A percentile compares a stretch with the other conserved stretches of the same genome.
Evolutionary conservation across 1,140 invertebrate species (phyloP).

Genomic region (Vanessa atalanta): DNA sequence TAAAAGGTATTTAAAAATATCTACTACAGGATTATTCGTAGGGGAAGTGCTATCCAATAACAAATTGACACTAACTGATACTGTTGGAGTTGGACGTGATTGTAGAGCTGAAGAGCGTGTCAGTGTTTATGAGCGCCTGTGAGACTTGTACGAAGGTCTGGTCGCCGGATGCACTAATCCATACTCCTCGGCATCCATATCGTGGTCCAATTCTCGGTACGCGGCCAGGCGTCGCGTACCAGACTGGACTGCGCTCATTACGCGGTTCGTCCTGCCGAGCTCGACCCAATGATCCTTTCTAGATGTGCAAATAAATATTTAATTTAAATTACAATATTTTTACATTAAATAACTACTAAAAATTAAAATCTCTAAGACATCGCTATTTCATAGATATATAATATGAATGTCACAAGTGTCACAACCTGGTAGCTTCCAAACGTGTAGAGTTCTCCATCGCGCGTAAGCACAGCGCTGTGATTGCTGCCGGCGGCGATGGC

Average conservation of each 20-base stretch:
- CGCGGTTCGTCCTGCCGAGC: conserved; percentile 58
- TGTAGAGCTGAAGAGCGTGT: conserved; percentile 91
- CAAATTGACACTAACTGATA: conserved; percentile 83
- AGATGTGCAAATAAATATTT: conserved; percentile 40
- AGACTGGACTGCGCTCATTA: conserved; percentile 72
- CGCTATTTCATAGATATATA: background rate
- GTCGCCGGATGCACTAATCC: conserved; percentile 96
- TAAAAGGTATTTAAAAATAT: no score
- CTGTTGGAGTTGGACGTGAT: conserved; percentile 93
- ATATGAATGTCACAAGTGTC: background rate
- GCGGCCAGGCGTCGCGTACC: conserved; percentile 91
- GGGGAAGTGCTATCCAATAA: background rate
- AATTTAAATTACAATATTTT: background rate
- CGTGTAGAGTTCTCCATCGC: conserved; percentile 95
- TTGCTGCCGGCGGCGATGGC: conserved; percentile 96
- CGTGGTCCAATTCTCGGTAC: conserved; percentile 90
- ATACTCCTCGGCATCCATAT: conserved; percentile 92
- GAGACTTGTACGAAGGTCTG: conserved; percentile 97
- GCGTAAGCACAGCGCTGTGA: conserved; percentile 95
- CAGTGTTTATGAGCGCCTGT: conserved; percentile 94
- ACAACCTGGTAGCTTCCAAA: conserved; percentile 94
- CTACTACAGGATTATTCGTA: background rate
- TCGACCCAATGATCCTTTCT: conserved; percentile 96
- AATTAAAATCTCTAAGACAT: background rate
- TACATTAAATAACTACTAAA: background rate